phyloP scores from a whole-genome alignment of 1,140 invertebrate genomes.

The Bradysia coprophila region DNA sequence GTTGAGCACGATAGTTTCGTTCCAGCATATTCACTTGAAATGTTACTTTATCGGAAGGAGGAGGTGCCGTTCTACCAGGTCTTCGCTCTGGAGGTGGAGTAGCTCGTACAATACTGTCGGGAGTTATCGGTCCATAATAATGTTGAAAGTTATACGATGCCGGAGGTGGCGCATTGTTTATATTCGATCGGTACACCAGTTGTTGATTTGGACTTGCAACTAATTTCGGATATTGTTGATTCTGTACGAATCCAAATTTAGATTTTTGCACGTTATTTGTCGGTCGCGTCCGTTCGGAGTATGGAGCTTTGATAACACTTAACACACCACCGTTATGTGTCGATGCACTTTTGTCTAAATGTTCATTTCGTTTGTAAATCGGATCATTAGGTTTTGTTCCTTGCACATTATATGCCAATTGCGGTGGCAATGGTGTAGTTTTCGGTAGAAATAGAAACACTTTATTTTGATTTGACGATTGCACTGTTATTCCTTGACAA shows the following conservation, averaged over 20 bases:
- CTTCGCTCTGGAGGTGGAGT: neutral
- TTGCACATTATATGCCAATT: neutral
- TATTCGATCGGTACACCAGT: neutral
- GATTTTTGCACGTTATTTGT: neutral
- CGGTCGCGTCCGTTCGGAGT: too few relatives aligned
- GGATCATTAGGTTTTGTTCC: too few relatives aligned
- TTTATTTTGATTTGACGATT: neutral
- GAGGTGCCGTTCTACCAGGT: neutral
- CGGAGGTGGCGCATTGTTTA: neutral
- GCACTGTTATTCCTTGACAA: neutral
- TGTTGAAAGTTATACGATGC: neutral
- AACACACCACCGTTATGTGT: neutral
- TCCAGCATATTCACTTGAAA: neutral
- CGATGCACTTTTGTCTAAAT: neutral
- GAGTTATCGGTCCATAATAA: neutral
- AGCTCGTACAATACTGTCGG: neutral
- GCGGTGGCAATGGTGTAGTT: neutral
- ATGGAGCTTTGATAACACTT: neutral
- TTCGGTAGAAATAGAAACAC: neutral
- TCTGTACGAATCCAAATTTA: too few relatives aligned
- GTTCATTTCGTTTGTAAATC: too few relatives aligned
- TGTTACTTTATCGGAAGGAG: neutral
- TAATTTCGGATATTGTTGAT: too few relatives aligned
- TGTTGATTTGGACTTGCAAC: neutral
- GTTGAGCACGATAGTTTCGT: neutral